Percentiles rank a stretch among this genome's conserved stretches.
These are phyloP conservation scores for Meloidogyne chitwoodi DNA, from an alignment of 1,140 invertebrate species.

Conservation along the genomic window DNA sequence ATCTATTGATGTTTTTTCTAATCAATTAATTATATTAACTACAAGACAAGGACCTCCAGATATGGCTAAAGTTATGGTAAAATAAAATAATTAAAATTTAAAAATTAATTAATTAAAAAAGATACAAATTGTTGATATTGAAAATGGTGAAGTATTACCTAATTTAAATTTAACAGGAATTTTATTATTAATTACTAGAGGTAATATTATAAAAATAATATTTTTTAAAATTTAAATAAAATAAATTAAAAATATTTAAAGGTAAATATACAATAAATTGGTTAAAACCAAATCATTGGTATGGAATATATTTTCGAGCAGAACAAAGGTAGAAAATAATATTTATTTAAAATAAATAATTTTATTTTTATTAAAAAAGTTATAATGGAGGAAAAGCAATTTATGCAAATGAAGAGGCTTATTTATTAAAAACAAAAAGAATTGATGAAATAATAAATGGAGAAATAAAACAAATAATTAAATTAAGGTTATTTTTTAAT, in stretches of 20 bases:
- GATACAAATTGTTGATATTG: slow-evolving; percentile 52
- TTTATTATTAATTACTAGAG: slow-evolving; percentile 50
- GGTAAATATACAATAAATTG: slow-evolving; percentile 57
- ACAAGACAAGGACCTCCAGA: slow-evolving; percentile 47
- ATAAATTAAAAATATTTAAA: slow-evolving; percentile 28
- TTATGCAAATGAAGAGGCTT: slow-evolving; percentile 39
- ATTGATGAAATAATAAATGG: slow-evolving; percentile 27
- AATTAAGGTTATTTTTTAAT: not conserved
- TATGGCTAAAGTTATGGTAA: slow-evolving; percentile 3
- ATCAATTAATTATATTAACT: slow-evolving; percentile 48
- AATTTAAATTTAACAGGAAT: slow-evolving; percentile 51
- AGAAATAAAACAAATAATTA: slow-evolving; percentile 9
- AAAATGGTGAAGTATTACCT: slow-evolving; percentile 41
- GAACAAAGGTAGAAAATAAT: slow-evolving; percentile 35
- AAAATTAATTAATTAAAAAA: not conserved
- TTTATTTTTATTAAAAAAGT: not conserved
- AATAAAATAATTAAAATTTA: not conserved
- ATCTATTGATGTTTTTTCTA: slow-evolving; percentile 46
- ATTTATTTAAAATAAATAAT: slow-evolving; percentile 3
- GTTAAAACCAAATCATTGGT: slow-evolving; percentile 51
- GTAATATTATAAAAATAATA: slow-evolving; percentile 18
- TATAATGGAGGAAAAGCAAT: slow-evolving; percentile 20
- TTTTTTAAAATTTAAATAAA: not conserved
- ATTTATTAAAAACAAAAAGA: slow-evolving; percentile 44
- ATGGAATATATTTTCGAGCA: slow-evolving; percentile 46